Conservation (phyloP, 2,888 invertebrate genomes). For the Noctua pronuba region DNA sequence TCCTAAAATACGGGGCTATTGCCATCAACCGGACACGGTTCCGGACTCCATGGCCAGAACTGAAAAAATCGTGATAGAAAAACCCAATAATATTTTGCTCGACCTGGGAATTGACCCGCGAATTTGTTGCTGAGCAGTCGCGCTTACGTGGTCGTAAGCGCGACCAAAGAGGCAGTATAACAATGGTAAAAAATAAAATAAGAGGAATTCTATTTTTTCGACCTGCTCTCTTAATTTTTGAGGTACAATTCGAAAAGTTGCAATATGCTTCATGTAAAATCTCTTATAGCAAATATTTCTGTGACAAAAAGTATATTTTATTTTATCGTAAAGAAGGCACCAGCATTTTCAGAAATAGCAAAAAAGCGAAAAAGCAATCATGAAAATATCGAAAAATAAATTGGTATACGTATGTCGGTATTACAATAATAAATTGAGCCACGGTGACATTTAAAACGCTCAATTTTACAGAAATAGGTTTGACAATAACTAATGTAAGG, state of each 20-base stretch:
- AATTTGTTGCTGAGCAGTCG: not conserved
- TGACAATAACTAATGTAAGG: constrained; percentile 10
- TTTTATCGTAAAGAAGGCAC: not conserved
- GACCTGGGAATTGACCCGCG: not conserved
- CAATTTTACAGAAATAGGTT: constrained; percentile 5
- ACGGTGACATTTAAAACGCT: constrained; percentile 46
- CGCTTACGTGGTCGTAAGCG: no score
- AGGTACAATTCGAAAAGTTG: not conserved
- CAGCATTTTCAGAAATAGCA: not conserved
- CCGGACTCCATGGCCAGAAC: not conserved
- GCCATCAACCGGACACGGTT: not conserved
- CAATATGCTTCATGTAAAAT: not conserved
- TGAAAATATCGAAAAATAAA: constrained; percentile 41
- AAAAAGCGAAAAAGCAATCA: constrained; percentile 33
- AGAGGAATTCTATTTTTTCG: no score
- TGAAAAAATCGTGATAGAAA: not conserved
- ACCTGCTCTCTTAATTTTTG: no score
- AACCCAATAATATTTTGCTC: not conserved
- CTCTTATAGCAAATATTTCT: not conserved
- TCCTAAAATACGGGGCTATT: not conserved
- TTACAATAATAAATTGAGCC: constrained; percentile 31
- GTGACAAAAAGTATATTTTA: not conserved
- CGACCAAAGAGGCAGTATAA: no score
- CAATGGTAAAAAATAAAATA: no score
- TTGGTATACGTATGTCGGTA: constrained; percentile 18